Percentiles rank a stretch among this genome's conserved stretches.
These are phyloP conservation scores for Myiopsitta monachus DNA, from an alignment of 2,113 vertebrate species.

Conservation along the genomic window DNA sequence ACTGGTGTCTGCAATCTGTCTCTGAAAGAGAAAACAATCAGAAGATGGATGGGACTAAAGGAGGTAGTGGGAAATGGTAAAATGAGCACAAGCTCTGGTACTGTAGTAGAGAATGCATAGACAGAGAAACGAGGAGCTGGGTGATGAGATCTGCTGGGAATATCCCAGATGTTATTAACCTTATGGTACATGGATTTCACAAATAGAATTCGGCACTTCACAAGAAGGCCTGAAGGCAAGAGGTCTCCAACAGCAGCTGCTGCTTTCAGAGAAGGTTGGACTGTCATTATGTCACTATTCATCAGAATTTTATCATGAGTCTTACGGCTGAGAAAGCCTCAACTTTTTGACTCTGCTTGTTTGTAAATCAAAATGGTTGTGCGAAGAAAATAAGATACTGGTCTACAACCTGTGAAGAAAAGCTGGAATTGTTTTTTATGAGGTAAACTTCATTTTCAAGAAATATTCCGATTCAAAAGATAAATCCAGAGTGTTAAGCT, in stretches of 20 bases:
- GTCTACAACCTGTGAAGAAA: neutral
- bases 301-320: neutral
- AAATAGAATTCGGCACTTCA: neutral
- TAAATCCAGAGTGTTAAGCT: neutral
- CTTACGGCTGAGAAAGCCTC: neutral
- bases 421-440: neutral
- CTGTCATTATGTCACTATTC: neutral
- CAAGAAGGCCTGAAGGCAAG: neutral
- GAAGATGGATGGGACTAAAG: neutral
- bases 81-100: neutral
- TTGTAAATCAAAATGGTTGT: neutral
- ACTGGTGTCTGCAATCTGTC: neutral
- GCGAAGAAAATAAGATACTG: neutral
- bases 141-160: neutral
- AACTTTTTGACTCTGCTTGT: neutral
- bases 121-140: neutral
- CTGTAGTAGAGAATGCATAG: neutral
- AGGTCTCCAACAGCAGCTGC: neutral
- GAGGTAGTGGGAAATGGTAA: neutral
- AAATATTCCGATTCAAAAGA: neutral
- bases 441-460: neutral
- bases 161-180: neutral
- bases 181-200: neutral
- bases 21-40: neutral
- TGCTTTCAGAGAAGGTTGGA: neutral